Base-by-base conservation (phyloP, 2,888 invertebrate species). In the Eugnorisma glareosa region DNA sequence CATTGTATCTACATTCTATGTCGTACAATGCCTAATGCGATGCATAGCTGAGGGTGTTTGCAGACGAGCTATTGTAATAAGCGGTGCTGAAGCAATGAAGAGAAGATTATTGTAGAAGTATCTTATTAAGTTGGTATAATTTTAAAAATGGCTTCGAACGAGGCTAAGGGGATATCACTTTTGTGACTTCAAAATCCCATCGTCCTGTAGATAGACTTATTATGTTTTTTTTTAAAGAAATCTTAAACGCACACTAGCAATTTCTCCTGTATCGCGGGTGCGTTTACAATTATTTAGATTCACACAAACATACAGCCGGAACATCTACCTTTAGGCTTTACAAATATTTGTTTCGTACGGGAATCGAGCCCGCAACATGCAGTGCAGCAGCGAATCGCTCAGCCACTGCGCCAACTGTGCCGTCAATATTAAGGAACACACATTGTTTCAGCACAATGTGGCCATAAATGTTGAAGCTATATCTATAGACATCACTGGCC, bases 1-100 rank as follows among this genome's bases (percentile, higher is more conserved):
- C 83, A 86, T 67, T 72, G 57, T 74, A 51, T 67, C 64, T 64
- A 73, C 63, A 40, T 64, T 64, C 64, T 64, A 64, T 40, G 64
- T 51, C 48, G 11, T 37, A 63, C 63, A 71, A 43, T 73, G 35
- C 7, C 1, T 35, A 57, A 45, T 71, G 51, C 57, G 21, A 51
- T 1, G 71, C 31, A 67, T 66, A 59, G 54, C 13, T 70, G 35
- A 78, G 35, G 57, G 1, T 63, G 37, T 6, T 54, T 37, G 0
- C 77, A 64, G 15, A 54, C 40, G 28, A 37, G 24, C 37, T 37
- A 24, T 13, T 0, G 11, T 61, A 35, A 35, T 13, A 24, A 61
- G 35, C 24, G 21, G 35, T 11, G 24, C 63, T 24, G 21, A 37
- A 21, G 31, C 21, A 61, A 61, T 35, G 5, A 4, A 21, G 5